Evolutionary conservation across 2,888 invertebrate genomes (phyloP).

Genomic region (Balanococcus diminutus): DNA sequence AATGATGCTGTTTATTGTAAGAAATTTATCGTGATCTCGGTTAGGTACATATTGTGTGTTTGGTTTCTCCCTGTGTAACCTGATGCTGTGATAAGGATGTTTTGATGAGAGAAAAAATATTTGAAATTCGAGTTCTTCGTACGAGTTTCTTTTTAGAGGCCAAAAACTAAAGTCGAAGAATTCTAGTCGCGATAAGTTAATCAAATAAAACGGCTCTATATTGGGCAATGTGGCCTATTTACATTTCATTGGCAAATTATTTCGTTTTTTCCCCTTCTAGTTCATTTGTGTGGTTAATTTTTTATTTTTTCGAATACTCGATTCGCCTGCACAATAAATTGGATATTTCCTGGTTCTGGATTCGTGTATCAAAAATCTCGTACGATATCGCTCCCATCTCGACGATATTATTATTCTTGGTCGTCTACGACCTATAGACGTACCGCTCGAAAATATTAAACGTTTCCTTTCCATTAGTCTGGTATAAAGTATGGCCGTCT

Average conservation of each 20-base stretch:
- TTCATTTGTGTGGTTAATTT: background rate
- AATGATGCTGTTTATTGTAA: background rate
- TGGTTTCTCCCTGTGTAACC: background rate
- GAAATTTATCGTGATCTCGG: background rate
- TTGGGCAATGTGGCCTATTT: background rate
- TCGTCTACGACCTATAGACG: background rate
- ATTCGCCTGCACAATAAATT: background rate
- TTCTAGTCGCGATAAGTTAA: background rate
- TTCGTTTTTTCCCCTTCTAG: background rate
- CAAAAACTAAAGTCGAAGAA: background rate
- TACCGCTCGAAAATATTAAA: background rate
- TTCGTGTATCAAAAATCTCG: background rate
- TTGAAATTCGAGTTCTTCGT: background rate
- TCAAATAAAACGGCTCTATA: background rate
- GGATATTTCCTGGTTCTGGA: background rate
- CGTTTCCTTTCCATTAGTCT: slow-evolving; percentile 6
- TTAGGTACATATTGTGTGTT: background rate
- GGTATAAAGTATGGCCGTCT: background rate
- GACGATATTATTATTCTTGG: background rate
- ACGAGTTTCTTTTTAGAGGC: too few species aligned
- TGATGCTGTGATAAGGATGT: background rate
- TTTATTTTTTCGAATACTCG: background rate
- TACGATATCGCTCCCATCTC: background rate
- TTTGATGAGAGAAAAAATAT: background rate
- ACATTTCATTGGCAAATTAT: background rate